Evolutionary conservation across 2,797 vertebrate genomes (phyloP), one percentile per base, ranked within the genome.

Genomic region (Acanthurus leucopareius): DNA sequence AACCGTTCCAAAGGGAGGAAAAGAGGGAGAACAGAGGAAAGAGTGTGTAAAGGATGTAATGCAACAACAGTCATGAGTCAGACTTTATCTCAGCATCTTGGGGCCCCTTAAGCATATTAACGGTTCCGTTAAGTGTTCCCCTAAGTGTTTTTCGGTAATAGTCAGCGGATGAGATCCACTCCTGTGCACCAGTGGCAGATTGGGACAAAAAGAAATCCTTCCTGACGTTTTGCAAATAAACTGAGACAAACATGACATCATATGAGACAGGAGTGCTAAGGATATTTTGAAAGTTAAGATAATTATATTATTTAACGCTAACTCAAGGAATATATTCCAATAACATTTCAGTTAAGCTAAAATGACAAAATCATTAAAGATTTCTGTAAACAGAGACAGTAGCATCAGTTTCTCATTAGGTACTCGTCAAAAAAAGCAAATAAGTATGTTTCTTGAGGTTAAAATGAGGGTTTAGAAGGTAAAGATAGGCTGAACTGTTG

Each of bases 31-130:
- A 48, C 35, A 61, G 44, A 32, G 45, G 20, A 49, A 60, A 44
- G 19, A 8, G 4, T 49, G 9, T 32, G 2, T 28, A 69, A 63
- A 66, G 14, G 56, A 69, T 58, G 14, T 22, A 68, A 22, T 40
- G 49, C 35, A 42, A 53, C 57, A n/a, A 7, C 35, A 42, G 66
- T n/a, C 52, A 61, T 80, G 73, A 82, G 73, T 79, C 79, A 84
- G 66, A 77, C 69, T 66, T 73, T 42, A 49, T 60, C 47, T 25
- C 45, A 22, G 75, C 74, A 65, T 70, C 53, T 15, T 20, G 68
- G 71, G 79, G 69, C 10, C 8, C 57, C 17, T 63, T 75, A 84
- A 86, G 73, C 58, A 63, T 79, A 77, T 75, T 79, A 62, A 40
- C 14, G 13, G 51, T 64, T 79, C 69, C 75, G 75, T 49, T 44